These are phyloP conservation scores for Leptinotarsa defecta DNA, from an alignment of 1,140 invertebrate genomes.

Conservation along the genomic window DNA sequence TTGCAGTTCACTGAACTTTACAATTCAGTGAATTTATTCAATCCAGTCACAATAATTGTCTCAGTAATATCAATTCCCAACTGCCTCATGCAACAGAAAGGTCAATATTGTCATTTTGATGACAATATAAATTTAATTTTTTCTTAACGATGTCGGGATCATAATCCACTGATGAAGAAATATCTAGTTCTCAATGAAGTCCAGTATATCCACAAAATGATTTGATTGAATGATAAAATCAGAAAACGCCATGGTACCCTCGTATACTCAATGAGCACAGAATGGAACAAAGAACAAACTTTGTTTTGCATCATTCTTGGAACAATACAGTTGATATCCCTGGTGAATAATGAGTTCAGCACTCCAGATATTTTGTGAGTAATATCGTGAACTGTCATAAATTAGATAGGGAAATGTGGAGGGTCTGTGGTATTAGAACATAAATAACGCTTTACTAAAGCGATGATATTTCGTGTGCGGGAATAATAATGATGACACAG, in stretches of 20 bases:
- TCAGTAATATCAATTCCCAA: too few relatives aligned
- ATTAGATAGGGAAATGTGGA: constrained; percentile 30
- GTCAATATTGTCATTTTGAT: too few relatives aligned
- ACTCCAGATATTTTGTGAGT: constrained; percentile 32
- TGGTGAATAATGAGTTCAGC: constrained; percentile 30
- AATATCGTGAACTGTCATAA: constrained; percentile 39
- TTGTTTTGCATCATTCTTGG: constrained; percentile 16
- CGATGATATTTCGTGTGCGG: constrained; percentile 36
- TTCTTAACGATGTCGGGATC: too few relatives aligned
- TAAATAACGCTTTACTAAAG: constrained; percentile 47
- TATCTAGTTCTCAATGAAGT: too few relatives aligned
- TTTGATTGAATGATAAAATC: not conserved
- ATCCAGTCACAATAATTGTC: too few relatives aligned
- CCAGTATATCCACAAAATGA: not conserved
- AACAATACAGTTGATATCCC: constrained; percentile 24
- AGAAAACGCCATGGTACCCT: not conserved
- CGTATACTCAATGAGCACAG: not conserved
- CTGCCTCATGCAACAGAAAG: too few relatives aligned
- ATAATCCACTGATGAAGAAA: too few relatives aligned
- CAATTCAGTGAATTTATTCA: too few relatives aligned
- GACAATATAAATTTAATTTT: too few relatives aligned
- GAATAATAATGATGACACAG: constrained; percentile 39
- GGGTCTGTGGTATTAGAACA: constrained; percentile 38
- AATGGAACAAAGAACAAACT: constrained; percentile 19
- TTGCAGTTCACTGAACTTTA: too few relatives aligned